phyloP scores from a whole-genome alignment of 2,113 vertebrate genomes.

The Peucedramus taeniatus region DNA sequence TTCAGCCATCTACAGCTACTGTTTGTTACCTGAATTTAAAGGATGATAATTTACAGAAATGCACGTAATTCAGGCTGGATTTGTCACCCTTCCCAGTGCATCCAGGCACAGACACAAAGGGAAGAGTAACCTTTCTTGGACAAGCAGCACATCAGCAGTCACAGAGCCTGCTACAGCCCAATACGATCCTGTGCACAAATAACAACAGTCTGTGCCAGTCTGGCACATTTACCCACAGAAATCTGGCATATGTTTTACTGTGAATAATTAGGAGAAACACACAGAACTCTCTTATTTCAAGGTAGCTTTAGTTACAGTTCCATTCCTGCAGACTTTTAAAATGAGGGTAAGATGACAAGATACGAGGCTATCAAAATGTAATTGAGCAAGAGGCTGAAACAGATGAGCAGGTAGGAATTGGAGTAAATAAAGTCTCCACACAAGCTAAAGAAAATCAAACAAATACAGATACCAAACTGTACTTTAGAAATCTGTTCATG shows the following conservation, averaged over 20 bases:
- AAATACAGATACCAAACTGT: neutral
- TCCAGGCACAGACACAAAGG: conserved; percentile 1
- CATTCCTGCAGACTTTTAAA: neutral
- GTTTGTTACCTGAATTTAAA: neutral
- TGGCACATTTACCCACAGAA: neutral
- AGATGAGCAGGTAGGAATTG: neutral
- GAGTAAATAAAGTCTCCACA: neutral
- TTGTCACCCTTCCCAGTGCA: neutral
- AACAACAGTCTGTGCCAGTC: neutral
- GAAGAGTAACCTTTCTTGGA: neutral
- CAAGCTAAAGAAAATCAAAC: neutral
- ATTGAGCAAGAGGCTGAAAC: neutral
- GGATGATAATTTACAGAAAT: neutral
- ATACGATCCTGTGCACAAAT: neutral
- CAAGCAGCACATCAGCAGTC: neutral
- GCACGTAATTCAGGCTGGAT: neutral
- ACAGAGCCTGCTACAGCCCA: neutral
- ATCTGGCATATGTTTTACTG: conserved; percentile 5
- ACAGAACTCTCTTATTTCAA: neutral
- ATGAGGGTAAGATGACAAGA: neutral
- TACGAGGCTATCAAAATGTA: neutral
- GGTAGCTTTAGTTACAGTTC: neutral
- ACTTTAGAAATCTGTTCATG: neutral
- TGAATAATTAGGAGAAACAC: conserved; percentile 55
- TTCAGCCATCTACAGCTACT: neutral